phyloP scores from a whole-genome alignment of 1,140 invertebrate genomes.

The Hyphantria cunea region DNA sequence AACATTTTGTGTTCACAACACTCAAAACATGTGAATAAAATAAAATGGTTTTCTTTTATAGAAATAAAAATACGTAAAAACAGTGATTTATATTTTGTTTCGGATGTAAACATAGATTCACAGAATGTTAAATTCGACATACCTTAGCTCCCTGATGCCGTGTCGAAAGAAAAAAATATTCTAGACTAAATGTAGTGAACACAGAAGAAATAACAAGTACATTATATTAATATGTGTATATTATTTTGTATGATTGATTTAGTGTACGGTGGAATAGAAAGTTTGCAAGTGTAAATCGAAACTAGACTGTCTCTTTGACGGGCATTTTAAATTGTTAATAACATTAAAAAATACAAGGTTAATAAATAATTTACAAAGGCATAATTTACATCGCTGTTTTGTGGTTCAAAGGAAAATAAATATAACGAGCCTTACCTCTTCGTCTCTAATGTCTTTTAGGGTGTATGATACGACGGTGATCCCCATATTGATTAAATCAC shows the following conservation, averaged over 20 bases:
- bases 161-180: conserved; percentile 67
- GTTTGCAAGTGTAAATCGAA: too few species aligned
- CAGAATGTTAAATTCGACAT: conserved; percentile 57
- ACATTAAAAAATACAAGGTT: too few species aligned
- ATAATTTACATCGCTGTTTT: too few species aligned
- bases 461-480: conserved; percentile 99
- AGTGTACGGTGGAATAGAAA: too few species aligned
- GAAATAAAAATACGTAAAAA: neutral
- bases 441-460: conserved; percentile 98
- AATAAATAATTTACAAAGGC: too few species aligned
- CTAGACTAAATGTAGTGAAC: conserved; percentile 1
- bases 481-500: conserved; percentile 98
- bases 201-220: neutral
- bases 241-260: too few species aligned
- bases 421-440: conserved; percentile 90
- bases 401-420: neutral
- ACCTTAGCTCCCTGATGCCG: conserved; percentile 85
- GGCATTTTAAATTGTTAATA: too few species aligned
- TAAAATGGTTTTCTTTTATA: neutral
- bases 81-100: neutral
- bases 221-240: neutral
- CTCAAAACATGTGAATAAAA: conserved; percentile 1
- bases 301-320: too few species aligned
- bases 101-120: too few species aligned
- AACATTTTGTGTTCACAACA: neutral